Conservation (phyloP, 2,113 vertebrate genomes). For the Meleagris gallopavo region DNA sequence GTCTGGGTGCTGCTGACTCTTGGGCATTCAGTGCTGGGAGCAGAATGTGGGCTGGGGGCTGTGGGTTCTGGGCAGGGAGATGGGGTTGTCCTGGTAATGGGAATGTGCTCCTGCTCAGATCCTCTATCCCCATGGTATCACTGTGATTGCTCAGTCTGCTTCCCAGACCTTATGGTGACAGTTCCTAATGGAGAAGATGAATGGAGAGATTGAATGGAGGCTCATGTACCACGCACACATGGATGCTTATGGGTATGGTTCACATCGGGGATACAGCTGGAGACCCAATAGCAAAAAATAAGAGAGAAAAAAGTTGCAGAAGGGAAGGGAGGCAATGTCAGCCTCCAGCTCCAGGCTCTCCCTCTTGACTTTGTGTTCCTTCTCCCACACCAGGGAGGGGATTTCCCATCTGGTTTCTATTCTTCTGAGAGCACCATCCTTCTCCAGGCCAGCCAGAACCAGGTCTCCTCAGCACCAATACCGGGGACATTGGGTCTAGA, state of each 20-base stretch:
- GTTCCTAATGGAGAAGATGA: background rate
- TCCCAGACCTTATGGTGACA: background rate
- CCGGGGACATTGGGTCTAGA: background rate
- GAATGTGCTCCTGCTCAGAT: background rate
- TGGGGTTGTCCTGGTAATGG: background rate
- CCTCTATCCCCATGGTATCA: background rate
- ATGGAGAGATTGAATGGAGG: background rate
- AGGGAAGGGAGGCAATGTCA: background rate
- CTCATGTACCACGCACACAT: fast-evolving
- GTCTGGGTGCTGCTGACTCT: fast-evolving
- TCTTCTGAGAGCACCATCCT: background rate
- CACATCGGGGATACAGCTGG: background rate
- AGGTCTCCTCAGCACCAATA: fast-evolving
- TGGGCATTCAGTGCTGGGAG: background rate
- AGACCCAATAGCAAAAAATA: background rate
- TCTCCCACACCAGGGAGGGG: fast-evolving
- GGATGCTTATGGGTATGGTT: background rate
- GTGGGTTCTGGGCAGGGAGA: background rate
- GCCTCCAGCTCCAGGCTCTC: background rate
- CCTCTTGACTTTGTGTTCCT: background rate
- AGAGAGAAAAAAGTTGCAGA: background rate
- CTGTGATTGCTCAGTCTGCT: fast-evolving
- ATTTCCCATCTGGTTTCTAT: background rate
- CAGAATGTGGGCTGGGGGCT: background rate
- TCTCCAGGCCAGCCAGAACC: background rate